A percentile compares a stretch with the other conserved stretches of the same genome.
phyloP scores from a whole-genome alignment of 2,113 vertebrate species.

The Dipodomys stephensi region DNA sequence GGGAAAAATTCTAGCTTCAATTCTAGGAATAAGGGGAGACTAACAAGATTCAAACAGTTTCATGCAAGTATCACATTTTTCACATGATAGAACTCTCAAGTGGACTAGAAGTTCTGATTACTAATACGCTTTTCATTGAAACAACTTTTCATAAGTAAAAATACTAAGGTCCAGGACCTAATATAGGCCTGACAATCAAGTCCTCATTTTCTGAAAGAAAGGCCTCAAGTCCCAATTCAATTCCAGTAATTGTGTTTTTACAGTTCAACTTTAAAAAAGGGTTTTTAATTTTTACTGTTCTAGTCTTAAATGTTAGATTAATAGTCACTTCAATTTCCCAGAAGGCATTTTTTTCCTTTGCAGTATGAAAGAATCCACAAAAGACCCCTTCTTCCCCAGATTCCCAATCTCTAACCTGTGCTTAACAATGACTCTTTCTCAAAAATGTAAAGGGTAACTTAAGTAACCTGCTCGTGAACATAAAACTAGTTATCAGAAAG shows the following conservation, averaged over 20 bases:
- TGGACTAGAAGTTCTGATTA: slow-evolving; percentile 67
- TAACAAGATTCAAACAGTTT: slow-evolving; percentile 73
- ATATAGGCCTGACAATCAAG: slow-evolving; percentile 74
- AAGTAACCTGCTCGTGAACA: slow-evolving; percentile 81
- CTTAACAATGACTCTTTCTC: slow-evolving; percentile 63
- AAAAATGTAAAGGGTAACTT: slow-evolving; percentile 18
- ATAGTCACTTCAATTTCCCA: slow-evolving; percentile 74
- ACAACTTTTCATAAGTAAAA: slow-evolving; percentile 74
- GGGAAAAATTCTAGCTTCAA: slow-evolving; percentile 70
- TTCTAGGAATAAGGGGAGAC: slow-evolving; percentile 44
- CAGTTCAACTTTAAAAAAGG: slow-evolving; percentile 69
- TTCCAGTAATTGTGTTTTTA: slow-evolving; percentile 78
- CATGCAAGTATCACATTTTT: slow-evolving; percentile 75
- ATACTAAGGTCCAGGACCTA: slow-evolving; percentile 77
- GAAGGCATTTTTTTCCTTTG: slow-evolving; percentile 65
- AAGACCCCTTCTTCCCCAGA: slow-evolving; percentile 76
- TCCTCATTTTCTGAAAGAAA: slow-evolving; percentile 78
- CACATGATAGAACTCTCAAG: slow-evolving; percentile 70
- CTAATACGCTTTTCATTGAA: slow-evolving; percentile 77
- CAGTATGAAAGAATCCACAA: slow-evolving; percentile 74
- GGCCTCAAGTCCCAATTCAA: slow-evolving; percentile 76
- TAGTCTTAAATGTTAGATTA: slow-evolving; percentile 72
- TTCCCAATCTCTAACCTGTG: slow-evolving; percentile 76
- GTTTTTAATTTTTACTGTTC: slow-evolving; percentile 67
- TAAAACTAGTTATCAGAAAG: slow-evolving; percentile 80